Evolutionary conservation across 2,888 invertebrate genomes (phyloP).

Genomic region (Pogonocherus hispidulus): DNA sequence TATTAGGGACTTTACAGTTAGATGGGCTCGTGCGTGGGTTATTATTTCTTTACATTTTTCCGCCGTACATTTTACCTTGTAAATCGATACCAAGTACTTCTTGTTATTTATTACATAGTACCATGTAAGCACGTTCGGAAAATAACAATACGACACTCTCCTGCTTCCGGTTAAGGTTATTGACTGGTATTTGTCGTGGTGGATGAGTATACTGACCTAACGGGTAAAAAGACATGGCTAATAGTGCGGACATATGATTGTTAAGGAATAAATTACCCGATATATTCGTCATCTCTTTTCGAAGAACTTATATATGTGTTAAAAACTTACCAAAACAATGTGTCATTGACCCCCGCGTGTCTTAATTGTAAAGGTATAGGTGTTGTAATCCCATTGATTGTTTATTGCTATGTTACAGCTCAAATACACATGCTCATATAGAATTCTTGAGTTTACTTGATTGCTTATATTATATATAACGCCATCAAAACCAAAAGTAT

Average conservation of each 20-base stretch:
- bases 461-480: too few species aligned
- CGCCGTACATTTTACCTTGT: conserved; percentile 4
- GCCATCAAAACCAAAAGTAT: too few species aligned
- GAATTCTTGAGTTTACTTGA: too few species aligned
- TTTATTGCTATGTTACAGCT: neutral
- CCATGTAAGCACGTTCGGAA: conserved; percentile 27
- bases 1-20: conserved; percentile 25
- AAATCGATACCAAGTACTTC: conserved; percentile 20
- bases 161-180: conserved; percentile 45
- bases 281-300: conserved; percentile 40
- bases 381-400: conserved; percentile 24
- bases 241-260: conserved; percentile 30
- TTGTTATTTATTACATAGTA: conserved; percentile 20
- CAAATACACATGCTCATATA: neutral
- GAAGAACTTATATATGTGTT: conserved; percentile 38
- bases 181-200: conserved; percentile 43
- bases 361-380: conserved; percentile 2
- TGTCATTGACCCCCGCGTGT: conserved; percentile 34
- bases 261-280: conserved; percentile 27
- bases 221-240: conserved; percentile 37
- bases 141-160: conserved; percentile 41
- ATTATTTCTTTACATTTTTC: conserved; percentile 12
- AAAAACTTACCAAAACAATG: conserved; percentile 38
- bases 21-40: conserved; percentile 18
- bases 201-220: conserved; percentile 37